phyloP scores from a whole-genome alignment of 64 coral and sea anemone genomes.

The Trachythela sp. region DNA sequence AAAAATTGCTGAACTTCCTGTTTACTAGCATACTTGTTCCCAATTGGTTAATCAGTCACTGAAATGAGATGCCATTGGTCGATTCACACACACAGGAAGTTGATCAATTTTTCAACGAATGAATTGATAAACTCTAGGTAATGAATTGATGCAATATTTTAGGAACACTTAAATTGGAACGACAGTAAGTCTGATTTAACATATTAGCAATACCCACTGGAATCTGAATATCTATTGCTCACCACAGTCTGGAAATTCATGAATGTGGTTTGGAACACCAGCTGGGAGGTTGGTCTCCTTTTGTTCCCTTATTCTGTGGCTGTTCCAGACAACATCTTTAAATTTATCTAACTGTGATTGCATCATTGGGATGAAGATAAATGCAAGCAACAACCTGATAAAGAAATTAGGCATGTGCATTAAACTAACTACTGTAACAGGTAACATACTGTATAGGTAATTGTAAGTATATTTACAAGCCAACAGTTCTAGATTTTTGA shows the following conservation, averaged over 20 bases:
- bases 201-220: background rate
- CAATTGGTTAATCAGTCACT: no score
- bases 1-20: no score
- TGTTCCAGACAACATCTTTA: conserved; percentile 17
- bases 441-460: background rate
- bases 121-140: no score
- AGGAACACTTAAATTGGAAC: background rate
- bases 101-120: no score
- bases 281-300: background rate
- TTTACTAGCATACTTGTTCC: no score
- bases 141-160: background rate
- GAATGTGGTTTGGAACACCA: background rate
- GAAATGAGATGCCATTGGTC: no score
- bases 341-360: background rate
- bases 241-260: conserved; percentile 27
- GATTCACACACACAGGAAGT: no score
- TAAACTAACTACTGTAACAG: background rate
- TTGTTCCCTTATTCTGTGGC: conserved; percentile 13
- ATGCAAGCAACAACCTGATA: conserved; percentile 14
- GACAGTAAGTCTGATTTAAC: background rate
- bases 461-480: background rate
- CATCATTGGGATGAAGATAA: conserved; percentile 21
- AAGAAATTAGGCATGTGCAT: background rate
- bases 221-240: no score
- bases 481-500: no score